A percentile compares a stretch with the other conserved stretches of the same genome.
Conservation (phyloP, 2,797 vertebrate species). For the Coregonus sp. region DNA sequence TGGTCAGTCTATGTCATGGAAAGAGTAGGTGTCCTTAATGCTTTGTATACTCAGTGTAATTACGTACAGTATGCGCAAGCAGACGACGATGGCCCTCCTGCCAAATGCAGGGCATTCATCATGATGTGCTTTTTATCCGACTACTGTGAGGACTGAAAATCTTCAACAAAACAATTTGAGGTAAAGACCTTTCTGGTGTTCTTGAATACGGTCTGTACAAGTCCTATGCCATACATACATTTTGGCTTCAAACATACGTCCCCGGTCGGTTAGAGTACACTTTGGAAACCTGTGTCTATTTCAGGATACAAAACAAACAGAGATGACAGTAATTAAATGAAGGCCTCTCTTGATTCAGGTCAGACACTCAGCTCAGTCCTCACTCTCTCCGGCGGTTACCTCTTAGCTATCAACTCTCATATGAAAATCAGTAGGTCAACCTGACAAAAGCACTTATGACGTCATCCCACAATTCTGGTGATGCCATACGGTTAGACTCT, state of each 20-base stretch:
- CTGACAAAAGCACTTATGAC: constrained; percentile 2
- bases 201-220: not conserved
- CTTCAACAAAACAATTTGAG: not conserved
- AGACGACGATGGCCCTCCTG: not conserved
- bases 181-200: no score
- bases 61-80: not conserved
- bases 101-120: not conserved
- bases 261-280: not conserved
- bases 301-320: constrained; percentile 1
- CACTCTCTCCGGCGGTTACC: not conserved
- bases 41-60: not conserved
- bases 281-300: not conserved
- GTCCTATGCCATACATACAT: not conserved
- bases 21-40: no score
- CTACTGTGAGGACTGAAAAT: not conserved
- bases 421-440: constrained; percentile 7
- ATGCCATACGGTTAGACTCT: not conserved
- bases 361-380: not conserved
- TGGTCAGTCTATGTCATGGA: no score
- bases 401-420: no score
- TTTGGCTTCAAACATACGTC: not conserved
- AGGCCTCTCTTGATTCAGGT: not conserved
- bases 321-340: constrained; percentile 6
- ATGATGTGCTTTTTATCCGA: not conserved
- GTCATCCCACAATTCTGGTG: not conserved